Conservation (phyloP, 2,888 invertebrate genomes). For the Lycophotia porphyrea region DNA sequence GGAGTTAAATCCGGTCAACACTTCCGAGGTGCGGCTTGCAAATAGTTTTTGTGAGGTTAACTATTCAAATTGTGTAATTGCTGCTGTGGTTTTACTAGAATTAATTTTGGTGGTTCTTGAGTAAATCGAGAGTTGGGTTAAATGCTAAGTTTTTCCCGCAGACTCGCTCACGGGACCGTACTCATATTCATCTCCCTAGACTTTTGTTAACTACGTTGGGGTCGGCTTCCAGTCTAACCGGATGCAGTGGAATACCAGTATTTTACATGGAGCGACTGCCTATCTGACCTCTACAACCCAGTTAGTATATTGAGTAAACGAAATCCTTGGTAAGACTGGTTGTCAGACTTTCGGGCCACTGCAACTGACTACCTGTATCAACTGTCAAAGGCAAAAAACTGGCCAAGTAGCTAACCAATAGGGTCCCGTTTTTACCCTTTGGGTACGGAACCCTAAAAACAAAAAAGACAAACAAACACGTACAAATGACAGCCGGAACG, state of each 20-base stretch:
- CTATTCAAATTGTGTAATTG: neutral
- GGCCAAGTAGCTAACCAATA: too few relatives aligned
- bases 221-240: neutral
- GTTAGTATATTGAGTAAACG: neutral
- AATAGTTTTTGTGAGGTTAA: conserved; percentile 1
- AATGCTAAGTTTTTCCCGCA: neutral
- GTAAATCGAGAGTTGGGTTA: neutral
- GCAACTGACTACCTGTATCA: neutral
- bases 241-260: neutral
- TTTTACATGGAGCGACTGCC: neutral
- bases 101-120: conserved; percentile 6
- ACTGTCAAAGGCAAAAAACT: neutral
- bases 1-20: conserved; percentile 28
- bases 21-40: conserved; percentile 20
- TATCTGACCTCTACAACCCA: neutral
- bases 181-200: neutral
- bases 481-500: neutral
- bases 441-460: too few relatives aligned
- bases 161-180: neutral
- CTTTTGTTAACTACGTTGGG: neutral
- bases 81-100: neutral
- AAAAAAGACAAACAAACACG: too few relatives aligned
- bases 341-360: neutral
- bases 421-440: too few relatives aligned
- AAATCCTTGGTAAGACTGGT: neutral